Evolutionary conservation across 2,888 invertebrate genomes (phyloP), one percentile per base, ranked within the genome.

Genomic region (Synergus itoensis): DNA sequence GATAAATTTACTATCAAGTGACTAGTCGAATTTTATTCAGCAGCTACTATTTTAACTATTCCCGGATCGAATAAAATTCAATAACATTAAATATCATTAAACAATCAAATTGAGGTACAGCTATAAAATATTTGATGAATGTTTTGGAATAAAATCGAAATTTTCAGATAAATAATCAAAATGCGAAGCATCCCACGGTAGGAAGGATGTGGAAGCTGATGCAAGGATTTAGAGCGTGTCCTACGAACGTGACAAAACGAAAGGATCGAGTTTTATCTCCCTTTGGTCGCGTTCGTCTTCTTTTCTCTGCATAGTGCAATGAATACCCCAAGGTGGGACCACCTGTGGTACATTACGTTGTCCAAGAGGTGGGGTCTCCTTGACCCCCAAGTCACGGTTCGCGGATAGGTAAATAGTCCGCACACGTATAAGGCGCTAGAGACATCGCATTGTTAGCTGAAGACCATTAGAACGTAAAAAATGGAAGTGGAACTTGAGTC

Each of bases 151-250:
- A 7, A 48, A 48, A 48, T 48, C 48, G 7, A 48, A 48, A 7
- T 48, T 48, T 7, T 3, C 18, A 9, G 18, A 60, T 60, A 60
- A 21, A 60, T 11, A 21, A 60, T 36, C 36, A 60, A 0, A 5
- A 12, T 60, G 21, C 12, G n/a, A 60, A 60, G 12, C 21, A 60
- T 60, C 21, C 4, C 21, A 28, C 21, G 45, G 11, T 43, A 45
- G 21, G 48, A 77, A 77, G 28, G 43, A 69, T 65, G 28, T 69
- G 36, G 48, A 78, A 78, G 78, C 9, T 69, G 78, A 41, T 60
- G 57, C 40, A 43, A 57, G 53, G 78, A 78, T 78, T 69, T 57
- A 78, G 60, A 78, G 78, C 69, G 78, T 78, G 78, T 69, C 40
- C 48, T 28, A 60, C 7, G 69, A 65, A 67, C 78, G 57, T 57